phyloP scores from a whole-genome alignment of 2,113 vertebrate species.

The Propithecus coquereli region DNA sequence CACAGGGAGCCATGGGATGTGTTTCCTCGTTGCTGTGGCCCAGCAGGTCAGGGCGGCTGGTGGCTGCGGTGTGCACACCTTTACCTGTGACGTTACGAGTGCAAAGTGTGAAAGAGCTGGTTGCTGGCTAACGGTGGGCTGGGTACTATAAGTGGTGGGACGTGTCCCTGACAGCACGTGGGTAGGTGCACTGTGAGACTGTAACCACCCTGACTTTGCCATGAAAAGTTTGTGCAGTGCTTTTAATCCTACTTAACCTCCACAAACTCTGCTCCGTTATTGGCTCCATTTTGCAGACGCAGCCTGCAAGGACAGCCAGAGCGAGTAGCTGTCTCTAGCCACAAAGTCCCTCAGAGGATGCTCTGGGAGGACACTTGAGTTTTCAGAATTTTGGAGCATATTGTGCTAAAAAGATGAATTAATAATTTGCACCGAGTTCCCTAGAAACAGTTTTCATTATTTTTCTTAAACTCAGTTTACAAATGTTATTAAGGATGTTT shows the following conservation, averaged over 20 bases:
- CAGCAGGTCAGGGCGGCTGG: not conserved
- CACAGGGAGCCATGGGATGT: not conserved
- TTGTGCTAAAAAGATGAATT: not conserved
- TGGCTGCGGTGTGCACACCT: accelerated
- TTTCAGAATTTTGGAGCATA: not conserved
- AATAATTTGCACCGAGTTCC: not conserved
- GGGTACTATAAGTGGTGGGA: accelerated
- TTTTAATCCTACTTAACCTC: not conserved
- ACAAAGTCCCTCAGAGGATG: not conserved
- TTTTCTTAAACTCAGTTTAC: not conserved
- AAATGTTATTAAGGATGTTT: not conserved
- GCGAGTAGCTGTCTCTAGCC: not conserved
- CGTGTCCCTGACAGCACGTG: not conserved
- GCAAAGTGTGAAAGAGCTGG: not conserved
- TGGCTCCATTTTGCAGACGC: not conserved
- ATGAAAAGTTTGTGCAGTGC: accelerated
- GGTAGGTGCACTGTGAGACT: not conserved
- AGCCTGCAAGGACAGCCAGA: not conserved
- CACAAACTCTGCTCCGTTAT: no score
- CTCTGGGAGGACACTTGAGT: no score
- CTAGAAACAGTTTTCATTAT: not conserved
- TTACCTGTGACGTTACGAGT: no score
- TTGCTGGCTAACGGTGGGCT: accelerated
- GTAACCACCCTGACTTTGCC: accelerated
- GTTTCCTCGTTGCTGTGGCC: not conserved